Base-by-base conservation (phyloP, 2,888 invertebrate genomes). In the Drosophila pegasa region DNA sequence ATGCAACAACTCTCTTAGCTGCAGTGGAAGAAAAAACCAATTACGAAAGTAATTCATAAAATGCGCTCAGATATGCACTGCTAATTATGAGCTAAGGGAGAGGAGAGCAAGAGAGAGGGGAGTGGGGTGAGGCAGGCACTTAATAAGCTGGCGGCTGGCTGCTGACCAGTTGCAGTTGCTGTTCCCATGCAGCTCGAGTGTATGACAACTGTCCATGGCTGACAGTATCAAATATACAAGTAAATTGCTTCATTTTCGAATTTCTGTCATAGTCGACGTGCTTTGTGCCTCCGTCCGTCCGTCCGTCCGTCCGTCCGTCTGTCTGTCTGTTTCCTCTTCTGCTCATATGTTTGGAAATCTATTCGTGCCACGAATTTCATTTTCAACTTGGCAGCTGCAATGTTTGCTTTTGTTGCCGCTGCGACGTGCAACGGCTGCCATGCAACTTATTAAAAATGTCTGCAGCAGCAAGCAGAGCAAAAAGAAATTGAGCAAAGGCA, bases 391-490 rank as follows among this genome's bases (percentile, higher is more conserved):
- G 83, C 83, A 84, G 83, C 86, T 86, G 83, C 71, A 86, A 68
- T 65, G 68, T 75, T 78, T 77, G 75, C 71, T 71, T 69, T 82
- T 82, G 81, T 66, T 80, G 87, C 67, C 75, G 69, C 66, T 80
- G 87, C 67, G 76, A 82, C 87, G 82, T 89, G 83, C 89, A 78
- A 75, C 88, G 88, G 89, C 86, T 83, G 89, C 86, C 83, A 89
- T 83, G 86, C 79, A 84, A 89, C 88, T 84, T 84, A 89, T 84
- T 89, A 87, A 84, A 84, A 89, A 87, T 88, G 86, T 84, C 86
- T 81, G 86, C 78, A 78, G 78, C 63, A 64, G 67, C 77, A 56
- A 71, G 58, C 52, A 37, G 63, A 54, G 25, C 22, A 43, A 52
- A 48, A 40, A 33, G 48, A 51, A 65, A 38, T 14, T 20, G 14